These are phyloP conservation scores for Porites rus DNA, from an alignment of 92 coral and sea anemone species.

Conservation along the genomic window DNA sequence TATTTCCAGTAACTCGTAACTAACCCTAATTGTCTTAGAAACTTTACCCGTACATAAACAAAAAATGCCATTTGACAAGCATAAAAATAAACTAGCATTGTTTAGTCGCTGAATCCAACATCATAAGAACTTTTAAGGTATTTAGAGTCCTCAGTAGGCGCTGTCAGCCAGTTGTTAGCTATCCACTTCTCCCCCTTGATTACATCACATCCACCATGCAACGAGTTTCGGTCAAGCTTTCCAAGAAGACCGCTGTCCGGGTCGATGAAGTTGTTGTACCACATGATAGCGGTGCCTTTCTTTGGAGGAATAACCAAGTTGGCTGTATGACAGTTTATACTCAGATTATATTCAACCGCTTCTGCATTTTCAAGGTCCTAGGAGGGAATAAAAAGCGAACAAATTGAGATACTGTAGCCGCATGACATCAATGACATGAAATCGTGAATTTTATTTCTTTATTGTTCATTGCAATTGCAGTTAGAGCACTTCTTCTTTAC, in stretches of 20 bases:
- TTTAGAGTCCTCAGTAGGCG: constrained; percentile 67
- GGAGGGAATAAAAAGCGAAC: not conserved
- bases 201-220: constrained; percentile 98
- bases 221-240: constrained; percentile 69
- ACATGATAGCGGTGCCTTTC: constrained; percentile 94
- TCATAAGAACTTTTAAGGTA: constrained; percentile 80
- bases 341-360: constrained; percentile 69
- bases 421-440: too few relatives aligned
- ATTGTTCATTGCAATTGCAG: too few relatives aligned
- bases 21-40: too few relatives aligned
- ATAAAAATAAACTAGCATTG: too few relatives aligned
- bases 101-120: constrained; percentile 42
- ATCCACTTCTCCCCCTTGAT: constrained; percentile 94
- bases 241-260: constrained; percentile 88
- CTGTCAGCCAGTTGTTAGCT: constrained; percentile 96
- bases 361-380: constrained; percentile 35
- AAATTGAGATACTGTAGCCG: not conserved
- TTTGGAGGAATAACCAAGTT: constrained; percentile 84
- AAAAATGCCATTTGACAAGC: too few relatives aligned
- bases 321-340: constrained; percentile 71
- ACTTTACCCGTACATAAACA: not conserved
- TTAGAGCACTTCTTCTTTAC: too few relatives aligned
- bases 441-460: too few relatives aligned
- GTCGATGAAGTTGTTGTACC: constrained; percentile 94
- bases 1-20: too few relatives aligned